Conservation (phyloP, 2,113 vertebrate genomes). For the Hemibagrus wyckioides region DNA sequence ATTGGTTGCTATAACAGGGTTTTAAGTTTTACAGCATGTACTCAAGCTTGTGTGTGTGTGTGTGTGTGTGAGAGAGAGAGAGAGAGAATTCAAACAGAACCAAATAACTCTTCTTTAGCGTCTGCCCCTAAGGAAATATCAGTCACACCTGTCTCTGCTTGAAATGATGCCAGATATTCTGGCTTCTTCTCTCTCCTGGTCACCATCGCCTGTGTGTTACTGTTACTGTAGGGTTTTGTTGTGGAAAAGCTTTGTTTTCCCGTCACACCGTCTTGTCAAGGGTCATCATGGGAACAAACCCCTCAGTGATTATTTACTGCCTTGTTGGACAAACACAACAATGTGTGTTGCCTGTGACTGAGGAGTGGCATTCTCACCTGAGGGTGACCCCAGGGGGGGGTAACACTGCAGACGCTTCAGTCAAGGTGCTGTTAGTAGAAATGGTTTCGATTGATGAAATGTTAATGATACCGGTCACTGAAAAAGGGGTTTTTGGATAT, state of each 20-base stretch:
- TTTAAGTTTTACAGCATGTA: background rate
- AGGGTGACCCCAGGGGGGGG: background rate
- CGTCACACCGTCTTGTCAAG: background rate
- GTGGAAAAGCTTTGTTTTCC: background rate
- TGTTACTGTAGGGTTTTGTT: slow-evolving; percentile 18
- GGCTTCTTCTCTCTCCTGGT: background rate
- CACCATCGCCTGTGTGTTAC: background rate
- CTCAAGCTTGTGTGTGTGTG: background rate
- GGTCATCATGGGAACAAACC: slow-evolving; percentile 49
- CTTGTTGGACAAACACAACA: slow-evolving; percentile 72
- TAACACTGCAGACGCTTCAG: background rate
- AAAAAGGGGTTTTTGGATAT: too few species aligned
- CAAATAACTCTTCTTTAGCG: background rate
- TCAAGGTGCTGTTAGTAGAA: background rate
- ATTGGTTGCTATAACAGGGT: background rate
- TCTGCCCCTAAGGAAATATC: slow-evolving; percentile 27
- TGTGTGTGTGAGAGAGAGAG: background rate
- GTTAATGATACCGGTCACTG: too few species aligned
- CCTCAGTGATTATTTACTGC: slow-evolving; percentile 75
- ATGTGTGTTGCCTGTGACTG: slow-evolving; percentile 56
- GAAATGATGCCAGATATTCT: slow-evolving; percentile 7
- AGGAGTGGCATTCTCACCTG: slow-evolving; percentile 34
- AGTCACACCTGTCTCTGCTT: slow-evolving; percentile 37
- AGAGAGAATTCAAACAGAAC: background rate
- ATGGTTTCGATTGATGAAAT: too few species aligned